Evolutionary conservation across 2,888 invertebrate species (phyloP), one percentile per base, ranked within the genome.

Genomic region (Orchesella flavescens): DNA sequence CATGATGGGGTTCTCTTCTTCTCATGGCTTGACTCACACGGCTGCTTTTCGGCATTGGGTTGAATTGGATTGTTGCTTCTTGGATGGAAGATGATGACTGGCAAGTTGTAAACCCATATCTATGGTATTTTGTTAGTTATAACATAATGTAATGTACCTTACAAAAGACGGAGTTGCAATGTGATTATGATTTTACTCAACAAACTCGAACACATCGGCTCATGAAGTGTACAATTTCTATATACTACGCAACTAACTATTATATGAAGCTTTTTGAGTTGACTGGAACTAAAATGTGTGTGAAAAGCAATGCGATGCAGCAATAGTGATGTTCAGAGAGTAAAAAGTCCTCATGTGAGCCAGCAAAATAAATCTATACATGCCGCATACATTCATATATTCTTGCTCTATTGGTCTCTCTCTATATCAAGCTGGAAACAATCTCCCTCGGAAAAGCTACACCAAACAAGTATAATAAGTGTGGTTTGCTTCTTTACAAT

Each of bases 81-180:
- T 72, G 79, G 61, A 74, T 59, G 66, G 65, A 80, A 69, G 49
- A 77, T 68, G 59, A 80, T 80, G 80, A 80, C 80, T 80, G 74
- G 80, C 80, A 74, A 80, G 59, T 80, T 80, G 59, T 44, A 80
- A 74, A 66, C 68, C 12, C 46, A 80, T 59, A 61, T 74, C 23
- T 68, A 74, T 68, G 53, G 55, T 61, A 69, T 69, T 69, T 61
- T 57, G 34, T 63, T 43, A 55, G 34, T 63, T 43, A 55, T 57
- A 19, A 55, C 75, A 44, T 55, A 69, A 55, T 72, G 61, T 13
- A 61, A n/a, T 61, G 44, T 23, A 49, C n/a, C 9, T 12, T 13
- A 5, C 19, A 34, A 17, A 10, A 44, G 17, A 65, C 23, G 53
- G 34, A 59, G 17, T 34, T 44, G 49, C 59, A 72, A 66, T 43